Base-by-base conservation (phyloP, 2,113 vertebrate genomes). In the Dryoscopus gambensis region DNA sequence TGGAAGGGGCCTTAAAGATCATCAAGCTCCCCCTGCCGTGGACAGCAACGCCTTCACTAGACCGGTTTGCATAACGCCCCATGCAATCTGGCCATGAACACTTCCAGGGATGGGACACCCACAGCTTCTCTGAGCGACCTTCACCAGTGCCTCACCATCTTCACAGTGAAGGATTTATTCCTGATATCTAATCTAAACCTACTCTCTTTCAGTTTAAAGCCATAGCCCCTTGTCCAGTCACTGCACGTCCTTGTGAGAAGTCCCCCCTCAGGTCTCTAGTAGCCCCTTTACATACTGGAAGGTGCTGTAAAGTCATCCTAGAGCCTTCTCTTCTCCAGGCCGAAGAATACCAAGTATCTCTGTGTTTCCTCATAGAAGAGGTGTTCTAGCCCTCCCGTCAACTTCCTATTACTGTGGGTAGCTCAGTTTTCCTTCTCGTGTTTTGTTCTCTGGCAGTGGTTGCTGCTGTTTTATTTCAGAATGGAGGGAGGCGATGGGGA, bases 351-450 rank as follows among this genome's bases (percentile, higher is more conserved):
- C 11, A n/a, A 60, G 11, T 39, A 13, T 53, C 27, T 69, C 47
- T 49, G 5, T 8, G 30, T 69, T 35, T 47, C 40, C 30, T 63
- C 30, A 14, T 14, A 49, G 31, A 47, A 62, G 17, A 55, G 21
- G 18, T 62, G 25, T 68, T 75, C 39, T 55, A 35, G n/a, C n/a
- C 25, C 30, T 53, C 40, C 47, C 47, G 68, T 60, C 53, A 60
- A 47, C 53, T 60, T 46, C 52, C 3, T 0, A 0, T 78, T 57
- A 53, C 10, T 5, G 3, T 21, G 12, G 5, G 37, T 39, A 70
- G 37, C 31, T 70, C 56, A 2, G 3, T 75, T 90, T 89, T 84
- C 52, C 9, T 62, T 90, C 37, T 12, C 17, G 11, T 37, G 21
- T 70, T 87, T 67, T 22, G 21, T 75, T 77, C 39, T 56, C 30